Evolutionary conservation across 1,140 invertebrate species (phyloP), one percentile per base, ranked within the genome.

Genomic region (Pomacea maculata): DNA sequence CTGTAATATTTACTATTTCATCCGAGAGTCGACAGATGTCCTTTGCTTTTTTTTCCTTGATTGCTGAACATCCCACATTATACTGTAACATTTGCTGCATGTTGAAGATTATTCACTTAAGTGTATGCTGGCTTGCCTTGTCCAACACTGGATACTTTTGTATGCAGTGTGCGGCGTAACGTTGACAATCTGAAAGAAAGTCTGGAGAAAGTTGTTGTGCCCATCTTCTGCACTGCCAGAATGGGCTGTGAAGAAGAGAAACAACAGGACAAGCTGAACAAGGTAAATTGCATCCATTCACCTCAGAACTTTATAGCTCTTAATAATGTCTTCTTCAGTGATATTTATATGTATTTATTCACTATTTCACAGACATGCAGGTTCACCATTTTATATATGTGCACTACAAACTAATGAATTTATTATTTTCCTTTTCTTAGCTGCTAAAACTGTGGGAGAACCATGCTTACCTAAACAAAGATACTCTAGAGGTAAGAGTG

Each of bases 201-300:
- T 87, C 93, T 99, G 91, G 97, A 98, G 93, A 94, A 94, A 88
- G 96, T 98, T 85, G 96, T 99, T 82, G 96, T 98, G 86, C 97
- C 97, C 84, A 97, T 98, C 95, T 99, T 98, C 93, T 98, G 97
- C 92, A 96, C 96, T 91, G 95, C 97, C 74, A 95, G 95, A 90
- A 92, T 94, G 92, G 95, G 94, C 82, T 95, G 96, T 73, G 90
- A 90, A 34, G 95, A 96, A 73, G 82, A 67, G 77, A 97, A 98
- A 63, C 96, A 97, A 91, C 94, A 95, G 86, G 93, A 93, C 83
- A 99, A 98, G 92, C 92, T 99, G 67, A 95, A 95, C 87, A 99
- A 99, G 93, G 93, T 94, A 14, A 45, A 52, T 9, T 75, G 6
- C 54, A 34, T 55, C 25, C 57, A 4, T 11, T 8, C 8, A 9